Base-by-base conservation (phyloP, 1,140 invertebrate genomes). In the Drosophila navojoa region DNA sequence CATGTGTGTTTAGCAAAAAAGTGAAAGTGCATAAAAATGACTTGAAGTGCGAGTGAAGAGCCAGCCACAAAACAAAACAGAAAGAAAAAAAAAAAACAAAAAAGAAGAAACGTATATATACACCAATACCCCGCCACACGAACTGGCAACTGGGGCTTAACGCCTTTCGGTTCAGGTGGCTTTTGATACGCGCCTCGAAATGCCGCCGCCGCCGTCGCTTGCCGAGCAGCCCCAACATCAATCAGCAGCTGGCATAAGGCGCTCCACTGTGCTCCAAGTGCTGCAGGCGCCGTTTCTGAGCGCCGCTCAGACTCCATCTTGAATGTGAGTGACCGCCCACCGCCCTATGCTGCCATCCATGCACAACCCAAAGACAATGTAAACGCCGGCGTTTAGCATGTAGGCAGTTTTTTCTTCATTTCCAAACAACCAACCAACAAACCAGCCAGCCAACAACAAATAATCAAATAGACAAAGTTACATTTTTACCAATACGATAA, bases 381-480 rank as follows among this genome's bases (percentile, higher is more conserved):
- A 89, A 87, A 72, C 79, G 84, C 76, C 84, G 79, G 85, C 84
- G 45, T 32, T 73, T 77, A 87, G 67, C 71, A 87, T 87, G 84
- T 87, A 84, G 64, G 63, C 79, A 89, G 77, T 78, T 89, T 87
- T 90, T 87, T 80, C 80, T 64, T 87, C 63, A 80, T 87, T 87
- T 87, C 73, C 66, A 76, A 87, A 69, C 74, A 61, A 74, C 59
- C 62, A 72, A 89, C 63, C 71, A 38, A 87, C 73, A 74, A 89
- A 87, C 84, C 84, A 90, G 85, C 85, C 84, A 89, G 80, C 85
- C 84, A 89, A 90, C 84, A 90, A 90, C 84, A 89, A 90, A 85
- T 85, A 90, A 75, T 25, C 59, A 86, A 81, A 90, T 90, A 90
- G 81, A 90, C 85, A 90, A 81, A 90, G 71, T 80, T 63, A 80